Conservation (phyloP, 2,888 invertebrate species). For the Netelia inedita region DNA sequence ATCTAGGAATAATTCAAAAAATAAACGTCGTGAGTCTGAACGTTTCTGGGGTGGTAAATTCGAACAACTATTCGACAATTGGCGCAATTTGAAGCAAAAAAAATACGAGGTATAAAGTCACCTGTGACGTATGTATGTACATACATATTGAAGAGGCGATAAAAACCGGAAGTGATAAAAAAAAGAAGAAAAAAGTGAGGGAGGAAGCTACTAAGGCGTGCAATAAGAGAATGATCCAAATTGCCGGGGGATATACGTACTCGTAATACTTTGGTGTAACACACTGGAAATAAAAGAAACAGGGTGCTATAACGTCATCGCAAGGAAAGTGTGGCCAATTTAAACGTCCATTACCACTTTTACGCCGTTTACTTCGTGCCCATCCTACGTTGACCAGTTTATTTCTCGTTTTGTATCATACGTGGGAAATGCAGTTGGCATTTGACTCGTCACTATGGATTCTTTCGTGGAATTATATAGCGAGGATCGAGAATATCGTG, state of each 20-base stretch:
- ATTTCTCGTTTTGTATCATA: conserved; percentile 13
- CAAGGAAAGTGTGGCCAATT: conserved; percentile 63
- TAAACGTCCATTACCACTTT: conserved; percentile 56
- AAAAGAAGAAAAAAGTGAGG: not conserved
- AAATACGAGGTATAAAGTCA: conserved; percentile 21
- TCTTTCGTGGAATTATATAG: not conserved
- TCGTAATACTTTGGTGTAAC: not conserved
- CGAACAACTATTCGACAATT: too few species aligned
- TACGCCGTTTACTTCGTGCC: conserved; percentile 6
- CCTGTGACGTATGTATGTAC: not conserved
- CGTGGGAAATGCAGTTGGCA: conserved; percentile 60
- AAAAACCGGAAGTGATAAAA: not conserved
- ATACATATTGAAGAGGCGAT: not conserved
- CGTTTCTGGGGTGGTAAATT: too few species aligned
- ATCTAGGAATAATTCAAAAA: too few species aligned
- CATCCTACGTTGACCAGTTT: not conserved
- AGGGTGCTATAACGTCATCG: conserved; percentile 44
- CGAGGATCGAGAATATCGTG: conserved; percentile 1
- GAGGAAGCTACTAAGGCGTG: not conserved
- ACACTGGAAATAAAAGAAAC: not conserved
- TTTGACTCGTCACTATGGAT: conserved; percentile 47
- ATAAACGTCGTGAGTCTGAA: too few species aligned
- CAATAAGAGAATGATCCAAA: conserved; percentile 51
- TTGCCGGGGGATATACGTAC: conserved; percentile 33
- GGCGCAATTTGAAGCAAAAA: conserved; percentile 39